Conservation (phyloP, 2,113 vertebrate genomes). For the Sceloporus tristichus region DNA sequence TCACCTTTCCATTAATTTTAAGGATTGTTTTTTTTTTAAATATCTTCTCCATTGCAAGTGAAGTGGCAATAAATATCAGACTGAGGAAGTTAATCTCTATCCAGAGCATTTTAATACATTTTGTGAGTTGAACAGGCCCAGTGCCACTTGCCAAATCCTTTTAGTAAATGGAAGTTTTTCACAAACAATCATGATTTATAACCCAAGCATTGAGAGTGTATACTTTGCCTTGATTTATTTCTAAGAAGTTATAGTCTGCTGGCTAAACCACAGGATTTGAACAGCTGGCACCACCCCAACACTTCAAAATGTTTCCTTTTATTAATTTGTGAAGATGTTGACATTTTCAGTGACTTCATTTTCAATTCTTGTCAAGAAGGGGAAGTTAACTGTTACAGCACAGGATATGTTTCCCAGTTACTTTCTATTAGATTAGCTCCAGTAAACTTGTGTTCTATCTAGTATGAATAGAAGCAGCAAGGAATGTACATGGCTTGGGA, state of each 20-base stretch:
- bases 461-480: background rate
- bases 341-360: slow-evolving; percentile 53
- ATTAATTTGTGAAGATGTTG: slow-evolving; percentile 57
- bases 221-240: slow-evolving; percentile 50
- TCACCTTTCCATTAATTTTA: slow-evolving; percentile 7
- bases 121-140: slow-evolving; percentile 43
- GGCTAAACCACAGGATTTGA: slow-evolving; percentile 55
- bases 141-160: slow-evolving; percentile 60
- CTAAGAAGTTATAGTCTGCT: slow-evolving; percentile 38
- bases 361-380: background rate
- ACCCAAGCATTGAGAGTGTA: slow-evolving; percentile 28
- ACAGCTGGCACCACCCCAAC: slow-evolving; percentile 40
- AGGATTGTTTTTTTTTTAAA: background rate
- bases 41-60: slow-evolving; percentile 36
- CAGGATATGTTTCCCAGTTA: slow-evolving; percentile 22
- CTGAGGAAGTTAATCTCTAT: slow-evolving; percentile 51
- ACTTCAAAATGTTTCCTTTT: slow-evolving; percentile 40
- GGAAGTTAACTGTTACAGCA: slow-evolving; percentile 24
- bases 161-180: slow-evolving; percentile 54
- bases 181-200: slow-evolving; percentile 55
- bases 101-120: slow-evolving; percentile 49
- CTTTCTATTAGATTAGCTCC: background rate
- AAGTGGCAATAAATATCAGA: slow-evolving; percentile 55
- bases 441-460: background rate
- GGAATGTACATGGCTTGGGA: background rate